phyloP scores from a whole-genome alignment of 2,888 invertebrate species.

The Metacarcinus magister region DNA sequence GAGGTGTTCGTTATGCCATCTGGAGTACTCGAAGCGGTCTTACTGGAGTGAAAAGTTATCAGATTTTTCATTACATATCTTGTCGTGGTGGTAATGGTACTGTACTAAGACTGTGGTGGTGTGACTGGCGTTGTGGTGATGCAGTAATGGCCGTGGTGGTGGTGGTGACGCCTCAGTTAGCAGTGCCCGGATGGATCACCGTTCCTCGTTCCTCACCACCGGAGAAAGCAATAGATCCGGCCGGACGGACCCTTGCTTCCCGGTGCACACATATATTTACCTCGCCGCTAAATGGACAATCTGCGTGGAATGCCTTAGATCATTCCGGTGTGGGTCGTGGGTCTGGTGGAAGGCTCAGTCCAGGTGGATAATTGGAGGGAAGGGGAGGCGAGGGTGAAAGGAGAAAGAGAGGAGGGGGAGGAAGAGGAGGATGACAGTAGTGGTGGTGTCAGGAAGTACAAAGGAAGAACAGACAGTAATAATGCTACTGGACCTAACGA shows the following conservation, averaged over 20 bases:
- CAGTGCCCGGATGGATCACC: background rate
- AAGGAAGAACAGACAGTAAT: background rate
- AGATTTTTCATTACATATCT: no score
- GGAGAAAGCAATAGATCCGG: background rate
- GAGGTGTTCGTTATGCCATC: background rate
- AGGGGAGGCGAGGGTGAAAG: background rate
- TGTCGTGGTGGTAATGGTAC: background rate
- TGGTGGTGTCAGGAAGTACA: background rate
- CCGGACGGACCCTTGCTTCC: background rate
- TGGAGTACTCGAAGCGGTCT: no score
- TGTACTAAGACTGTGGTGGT: no score
- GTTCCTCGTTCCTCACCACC: background rate
- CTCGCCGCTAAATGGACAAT: background rate
- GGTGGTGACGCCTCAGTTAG: background rate
- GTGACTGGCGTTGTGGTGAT: no score
- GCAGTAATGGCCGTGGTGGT: background rate
- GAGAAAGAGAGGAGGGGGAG: background rate
- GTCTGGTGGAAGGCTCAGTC: no score
- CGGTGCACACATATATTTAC: background rate
- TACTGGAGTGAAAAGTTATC: no score
- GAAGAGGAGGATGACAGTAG: background rate
- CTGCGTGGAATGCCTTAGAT: background rate
- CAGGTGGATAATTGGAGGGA: background rate
- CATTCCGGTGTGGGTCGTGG: background rate
- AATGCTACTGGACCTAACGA: no score